Evolutionary conservation across 2,888 invertebrate species (phyloP), one percentile per base, ranked within the genome.

Genomic region (Pyrrhosoma nymphula): DNA sequence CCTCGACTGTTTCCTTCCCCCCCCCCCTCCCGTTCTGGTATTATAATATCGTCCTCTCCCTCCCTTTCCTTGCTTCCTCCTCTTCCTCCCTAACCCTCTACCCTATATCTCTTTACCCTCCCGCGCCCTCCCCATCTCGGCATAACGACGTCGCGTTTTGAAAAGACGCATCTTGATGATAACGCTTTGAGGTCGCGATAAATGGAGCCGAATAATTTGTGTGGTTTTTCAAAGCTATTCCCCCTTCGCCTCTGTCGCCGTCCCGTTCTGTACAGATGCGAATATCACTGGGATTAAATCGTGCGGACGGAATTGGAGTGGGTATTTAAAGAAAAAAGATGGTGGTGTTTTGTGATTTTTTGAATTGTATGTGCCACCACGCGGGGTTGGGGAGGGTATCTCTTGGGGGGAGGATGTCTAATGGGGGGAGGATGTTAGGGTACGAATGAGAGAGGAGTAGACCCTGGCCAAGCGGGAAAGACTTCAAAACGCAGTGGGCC

Each of bases 171-270:
- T 23, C 35, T 82, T 35, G 82, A 82, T 35, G 82, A 82, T 35
- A 82, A 56, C 55, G 47, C 55, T 47, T 56, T 88, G 56, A 10
- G 89, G 12, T 89, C 47, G 89, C 89, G 89, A 89, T 56, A 89
- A 89, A 56, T 89, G n/a, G 89, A 56, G 89, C n/a, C 89, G 89
- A 55, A 89, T 89, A 89, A 89, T 89, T 89, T 55, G 89, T n/a
- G 47, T 35, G 82, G 82, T 82, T 82, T 60, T 82, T 35, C 82
- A 82, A 82, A 82, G 30, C 12, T 82, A n/a, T 69, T n/a, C 14
- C 69, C 35, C 69, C 69, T 12, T 26, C 69, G 10, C 69, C 69
- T 2, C 1, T 60, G 60, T 60, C 69, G 26, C n/a, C 69, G 69
- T 69, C n/a, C 12, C 69, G 16, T 69, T 26, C 0, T 69, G 23